phyloP scores from a whole-genome alignment of 2,888 invertebrate genomes.

The Drosophila villosipedis region DNA sequence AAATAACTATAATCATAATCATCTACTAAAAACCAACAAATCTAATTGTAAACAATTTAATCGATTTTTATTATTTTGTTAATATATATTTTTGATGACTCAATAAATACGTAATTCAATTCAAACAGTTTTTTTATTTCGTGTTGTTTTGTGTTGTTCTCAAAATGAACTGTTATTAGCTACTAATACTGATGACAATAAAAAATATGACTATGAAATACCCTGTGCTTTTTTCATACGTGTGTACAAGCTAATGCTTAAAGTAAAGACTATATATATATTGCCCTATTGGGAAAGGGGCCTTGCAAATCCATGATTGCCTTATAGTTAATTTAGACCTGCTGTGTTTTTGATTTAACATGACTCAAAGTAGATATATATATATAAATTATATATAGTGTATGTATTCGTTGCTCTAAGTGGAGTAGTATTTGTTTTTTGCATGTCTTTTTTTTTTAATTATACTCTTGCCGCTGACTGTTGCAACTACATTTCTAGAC shows the following conservation, averaged over 20 bases:
- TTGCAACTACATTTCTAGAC: slow-evolving; percentile 22
- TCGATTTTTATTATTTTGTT: slow-evolving; percentile 7
- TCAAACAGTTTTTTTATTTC: slow-evolving; percentile 3
- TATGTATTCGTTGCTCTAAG: slow-evolving; percentile 11
- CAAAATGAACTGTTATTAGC: background rate
- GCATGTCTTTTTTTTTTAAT: background rate
- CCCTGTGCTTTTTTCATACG: slow-evolving; percentile 13
- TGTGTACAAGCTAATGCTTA: slow-evolving; percentile 14
- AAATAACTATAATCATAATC: slow-evolving; percentile 1
- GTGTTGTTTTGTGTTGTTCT: slow-evolving; percentile 8
- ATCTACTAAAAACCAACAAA: slow-evolving; percentile 9
- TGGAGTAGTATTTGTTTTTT: slow-evolving; percentile 30
- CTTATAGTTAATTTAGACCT: slow-evolving; percentile 7
- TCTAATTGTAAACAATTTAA: slow-evolving; percentile 14
- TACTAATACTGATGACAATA: slow-evolving; percentile 8
- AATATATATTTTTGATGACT: slow-evolving; percentile 11
- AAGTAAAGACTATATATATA: background rate
- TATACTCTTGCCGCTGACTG: slow-evolving; percentile 19
- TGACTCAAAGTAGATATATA: slow-evolving; percentile 5
- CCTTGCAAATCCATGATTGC: background rate
- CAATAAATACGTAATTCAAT: slow-evolving; percentile 30
- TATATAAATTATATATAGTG: slow-evolving; percentile 5
- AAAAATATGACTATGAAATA: slow-evolving; percentile 14
- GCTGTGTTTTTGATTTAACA: background rate
- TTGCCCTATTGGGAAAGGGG: background rate